Base-by-base conservation (phyloP, 2,797 vertebrate species). In the Phalanger gymnotis region DNA sequence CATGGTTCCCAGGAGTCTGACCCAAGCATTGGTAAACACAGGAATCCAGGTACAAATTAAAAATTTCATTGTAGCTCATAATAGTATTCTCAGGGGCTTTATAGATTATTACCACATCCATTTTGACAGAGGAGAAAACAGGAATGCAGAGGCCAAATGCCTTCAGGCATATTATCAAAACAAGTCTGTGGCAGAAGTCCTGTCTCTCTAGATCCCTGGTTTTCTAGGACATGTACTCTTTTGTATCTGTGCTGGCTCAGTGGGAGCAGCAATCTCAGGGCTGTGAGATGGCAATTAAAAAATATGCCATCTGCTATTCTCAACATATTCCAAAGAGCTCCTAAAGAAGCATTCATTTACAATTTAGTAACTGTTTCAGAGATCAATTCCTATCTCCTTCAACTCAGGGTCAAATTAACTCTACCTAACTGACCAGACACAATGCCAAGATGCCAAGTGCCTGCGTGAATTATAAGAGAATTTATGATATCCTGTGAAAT, bases 31-130 rank as follows among this genome's bases (percentile, higher is more conserved):
- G 3, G 40, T 87, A 47, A 87, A 87, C 2, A 40, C 40, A 87
- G 40, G 22, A 87, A 47, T 87, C 9, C 40, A 87, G 40, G 7
- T 51, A 87, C 40, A 47, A 51, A 87, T 87, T 51, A 87, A 47
- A 12, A 87, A 47, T 10, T 27, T 51, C 40, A 87, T 12, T 87
- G 40, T 87, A 87, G 22, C 73, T 47, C 73, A 87, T 47, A 47
- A 87, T 51, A 47, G 40, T 81, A 94, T 95, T 51, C 14, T 89
- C 7, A 58, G 54, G 51, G 90, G 19, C 16, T 95, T 93, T n/a
- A 87, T 87, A 93, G 54, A n/a, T 53, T 66, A 53, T 93, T 90
- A 53, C 53, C 56, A 89, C 47, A n/a, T 5, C 1, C 58, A 19
- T 90, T 93, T 53, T 54, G 27, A 53, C 58, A 94, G 92, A 94